Base-by-base conservation (phyloP, 2,113 vertebrate genomes). In the Terrapene triunguis region DNA sequence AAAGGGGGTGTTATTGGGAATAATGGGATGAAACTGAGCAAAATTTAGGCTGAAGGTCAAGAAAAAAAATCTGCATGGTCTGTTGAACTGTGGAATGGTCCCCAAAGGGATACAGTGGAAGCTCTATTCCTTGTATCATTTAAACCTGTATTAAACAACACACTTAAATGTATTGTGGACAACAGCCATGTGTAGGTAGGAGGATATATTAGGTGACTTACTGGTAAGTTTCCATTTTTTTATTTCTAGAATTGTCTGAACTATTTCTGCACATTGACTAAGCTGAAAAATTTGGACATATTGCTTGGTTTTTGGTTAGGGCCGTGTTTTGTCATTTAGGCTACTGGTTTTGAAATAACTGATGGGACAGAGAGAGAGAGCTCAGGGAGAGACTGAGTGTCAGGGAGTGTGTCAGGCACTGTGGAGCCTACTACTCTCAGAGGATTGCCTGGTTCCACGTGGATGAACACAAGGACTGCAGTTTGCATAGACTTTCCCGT, bases 401-500 rank as follows among this genome's bases (percentile, higher is more conserved):
- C 14, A 13, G 8, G 51, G 12, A 42, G 42, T 0, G 2, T 0
- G 0, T 9, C 38, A 80, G 76, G 44, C 3, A 14, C 57, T 69
- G n/a, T 0, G 0, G 4, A 8, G 25, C 2, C 38, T 84, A n/a
- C 25, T 8, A 22, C 72, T 42, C 12, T 25, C 24, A 5, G 1
- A 2, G 89, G 10, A 92, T 42, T 85, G 84, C 3, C 16, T 42
- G 35, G 8, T 44, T 89, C 24, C 3, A 1, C 7, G 8, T 24
- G 55, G 54, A 74, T 0, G 2, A 6, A 2, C 17, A 32, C 8
- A n/a, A 5, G 13, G 42, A 69, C 72, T 69, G 42, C 17, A 35
- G 6, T 54, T 76, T 35, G 19, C 25, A 54, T 14, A 47, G 42
- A 42, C 24, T n/a, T 51, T 22, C 32, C 10, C 5, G 48, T 14